These are phyloP conservation scores for Oceanodroma tethys DNA, from an alignment of 2,113 vertebrate species.

Conservation along the genomic window DNA sequence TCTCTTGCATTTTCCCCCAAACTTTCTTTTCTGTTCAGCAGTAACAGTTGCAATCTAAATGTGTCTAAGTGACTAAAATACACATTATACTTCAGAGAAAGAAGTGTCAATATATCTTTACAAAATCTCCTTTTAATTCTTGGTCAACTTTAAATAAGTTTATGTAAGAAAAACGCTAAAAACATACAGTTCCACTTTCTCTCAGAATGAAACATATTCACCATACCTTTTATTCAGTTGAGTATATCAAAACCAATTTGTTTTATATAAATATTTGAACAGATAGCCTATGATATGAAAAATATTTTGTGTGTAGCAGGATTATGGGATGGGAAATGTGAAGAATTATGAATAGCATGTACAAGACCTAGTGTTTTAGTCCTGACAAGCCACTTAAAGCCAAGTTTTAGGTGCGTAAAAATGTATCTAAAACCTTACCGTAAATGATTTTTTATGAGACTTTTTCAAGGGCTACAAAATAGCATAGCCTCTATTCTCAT, in stretches of 20 bases:
- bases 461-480: not conserved
- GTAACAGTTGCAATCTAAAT: not conserved
- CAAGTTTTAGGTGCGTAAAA: not conserved
- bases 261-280: not conserved
- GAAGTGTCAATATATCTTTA: not conserved
- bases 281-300: not conserved
- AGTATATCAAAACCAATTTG: not conserved
- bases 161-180: not conserved
- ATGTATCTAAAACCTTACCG: not conserved
- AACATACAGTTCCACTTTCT: not conserved
- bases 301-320: not conserved
- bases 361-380: not conserved
- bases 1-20: not conserved
- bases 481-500: not conserved
- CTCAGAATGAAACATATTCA: not conserved
- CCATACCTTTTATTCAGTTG: not conserved
- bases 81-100: not conserved
- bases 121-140: not conserved
- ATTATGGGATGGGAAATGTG: not conserved
- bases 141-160: not conserved
- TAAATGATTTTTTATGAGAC: not conserved
- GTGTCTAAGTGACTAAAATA: not conserved
- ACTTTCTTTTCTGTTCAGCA: not conserved
- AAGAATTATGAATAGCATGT: no score
- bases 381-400: not conserved